Conservation (phyloP, 1,140 invertebrate species). For the Trachymyrmex septentrionalis region DNA sequence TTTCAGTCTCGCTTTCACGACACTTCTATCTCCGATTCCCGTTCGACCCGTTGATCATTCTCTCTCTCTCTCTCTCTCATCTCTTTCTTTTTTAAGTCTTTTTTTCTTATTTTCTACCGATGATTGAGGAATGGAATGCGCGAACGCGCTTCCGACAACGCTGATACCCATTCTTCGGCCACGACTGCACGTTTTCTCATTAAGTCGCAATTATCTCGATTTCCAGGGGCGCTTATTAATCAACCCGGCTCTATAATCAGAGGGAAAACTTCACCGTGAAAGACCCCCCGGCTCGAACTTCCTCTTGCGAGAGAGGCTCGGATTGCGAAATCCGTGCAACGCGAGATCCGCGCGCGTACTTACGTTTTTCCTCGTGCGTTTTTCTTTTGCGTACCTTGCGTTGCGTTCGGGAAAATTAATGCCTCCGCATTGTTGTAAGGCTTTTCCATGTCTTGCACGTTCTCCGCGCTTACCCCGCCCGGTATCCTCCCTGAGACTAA, state of each 20-base stretch:
- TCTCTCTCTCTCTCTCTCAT: background rate
- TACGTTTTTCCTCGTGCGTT: background rate
- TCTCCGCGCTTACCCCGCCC: background rate
- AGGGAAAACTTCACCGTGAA: slow-evolving; percentile 33
- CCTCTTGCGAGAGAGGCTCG: slow-evolving; percentile 37
- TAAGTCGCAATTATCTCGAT: slow-evolving; percentile 41
- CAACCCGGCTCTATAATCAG: slow-evolving; percentile 44
- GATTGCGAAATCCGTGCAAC: slow-evolving; percentile 17
- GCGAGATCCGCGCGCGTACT: background rate
- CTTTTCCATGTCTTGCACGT: background rate
- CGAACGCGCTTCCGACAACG: slow-evolving; percentile 15
- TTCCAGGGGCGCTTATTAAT: slow-evolving; percentile 58
- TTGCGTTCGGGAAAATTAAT: slow-evolving; percentile 33
- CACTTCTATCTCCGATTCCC: background rate
- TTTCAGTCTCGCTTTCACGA: slow-evolving; percentile 12
- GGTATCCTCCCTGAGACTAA: background rate
- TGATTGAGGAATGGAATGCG: slow-evolving; percentile 6
- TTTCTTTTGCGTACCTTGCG: background rate
- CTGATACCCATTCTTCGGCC: slow-evolving; percentile 30
- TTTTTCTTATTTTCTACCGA: background rate
- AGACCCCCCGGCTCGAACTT: slow-evolving; percentile 32
- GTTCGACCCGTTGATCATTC: background rate
- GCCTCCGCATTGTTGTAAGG: slow-evolving; percentile 35
- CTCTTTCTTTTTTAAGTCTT: background rate
- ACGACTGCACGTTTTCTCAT: slow-evolving; percentile 28